Evolutionary conservation across 64 coral and sea anemone species (phyloP).

Genomic region (Exaiptasia diaphana): DNA sequence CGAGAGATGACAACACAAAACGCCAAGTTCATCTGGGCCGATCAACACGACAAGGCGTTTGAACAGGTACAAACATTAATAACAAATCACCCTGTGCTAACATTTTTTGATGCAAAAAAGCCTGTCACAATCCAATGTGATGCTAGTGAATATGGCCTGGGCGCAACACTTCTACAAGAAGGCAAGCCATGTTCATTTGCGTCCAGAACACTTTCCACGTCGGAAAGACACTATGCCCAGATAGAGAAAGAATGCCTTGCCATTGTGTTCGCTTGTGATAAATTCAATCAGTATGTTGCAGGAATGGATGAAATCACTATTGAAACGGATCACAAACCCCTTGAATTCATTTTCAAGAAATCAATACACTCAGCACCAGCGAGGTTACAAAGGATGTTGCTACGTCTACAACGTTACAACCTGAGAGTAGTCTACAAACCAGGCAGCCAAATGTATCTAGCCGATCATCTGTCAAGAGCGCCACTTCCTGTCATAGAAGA

Average conservation of each 20-base stretch:
- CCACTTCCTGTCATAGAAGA: neutral
- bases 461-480: constrained; percentile 46
- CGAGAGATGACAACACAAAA: constrained; percentile 12
- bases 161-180: neutral
- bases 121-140: constrained; percentile 14
- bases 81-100: neutral
- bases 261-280: constrained; percentile 4
- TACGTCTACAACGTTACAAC: constrained; percentile 34
- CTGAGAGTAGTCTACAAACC: constrained; percentile 32
- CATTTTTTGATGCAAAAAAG: neutral
- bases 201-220: neutral
- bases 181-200: neutral
- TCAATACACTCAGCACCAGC: constrained; percentile 16
- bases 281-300: constrained; percentile 13
- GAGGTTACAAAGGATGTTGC: constrained; percentile 21
- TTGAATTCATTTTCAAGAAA: constrained; percentile 43
- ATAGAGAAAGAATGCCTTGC: constrained; percentile 8
- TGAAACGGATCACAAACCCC: constrained; percentile 21
- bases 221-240: constrained; percentile 9
- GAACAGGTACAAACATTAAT: neutral
- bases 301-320: constrained; percentile 19
- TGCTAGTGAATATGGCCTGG: neutral
- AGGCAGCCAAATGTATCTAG: constrained; percentile 38
- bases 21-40: constrained; percentile 7
- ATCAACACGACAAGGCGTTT: constrained; percentile 29